Conservation (phyloP, 1,140 invertebrate genomes). For the Scaptomyza pallida region DNA sequence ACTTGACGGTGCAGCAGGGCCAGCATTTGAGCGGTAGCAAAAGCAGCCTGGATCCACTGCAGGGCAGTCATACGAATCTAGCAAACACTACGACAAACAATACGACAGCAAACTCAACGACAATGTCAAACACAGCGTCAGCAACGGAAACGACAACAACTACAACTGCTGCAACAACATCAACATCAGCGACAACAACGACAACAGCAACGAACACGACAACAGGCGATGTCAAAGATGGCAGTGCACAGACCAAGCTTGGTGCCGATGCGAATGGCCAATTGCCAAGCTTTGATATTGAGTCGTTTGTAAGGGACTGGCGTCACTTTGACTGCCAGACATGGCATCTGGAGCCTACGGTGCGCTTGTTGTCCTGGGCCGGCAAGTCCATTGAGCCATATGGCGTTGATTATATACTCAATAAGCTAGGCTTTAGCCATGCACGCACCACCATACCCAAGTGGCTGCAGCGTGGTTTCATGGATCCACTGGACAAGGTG, state of each 20-base stretch:
- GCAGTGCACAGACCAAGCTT: slow-evolving; percentile 8
- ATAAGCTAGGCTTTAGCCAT: slow-evolving; percentile 98
- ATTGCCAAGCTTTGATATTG: slow-evolving; percentile 72
- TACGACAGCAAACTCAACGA: slow-evolving; percentile 18
- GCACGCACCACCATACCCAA: slow-evolving; percentile 99
- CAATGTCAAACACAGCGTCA: slow-evolving; percentile 18
- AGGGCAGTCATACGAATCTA: slow-evolving; percentile 69
- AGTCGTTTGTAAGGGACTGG: slow-evolving; percentile 87
- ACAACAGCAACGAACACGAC: slow-evolving; percentile 8
- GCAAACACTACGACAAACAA: slow-evolving; percentile 38
- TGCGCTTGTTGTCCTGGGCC: slow-evolving; percentile 96
- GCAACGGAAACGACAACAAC: slow-evolving; percentile 25
- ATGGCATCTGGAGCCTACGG: slow-evolving; percentile 99
- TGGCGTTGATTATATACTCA: slow-evolving; percentile 98
- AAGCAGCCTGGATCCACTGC: slow-evolving; percentile 65
- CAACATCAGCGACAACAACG: slow-evolving; percentile 24
- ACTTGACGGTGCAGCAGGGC: slow-evolving; percentile 66
- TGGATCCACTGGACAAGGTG: slow-evolving; percentile 97
- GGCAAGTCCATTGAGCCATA: slow-evolving; percentile 98
- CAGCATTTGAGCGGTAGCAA: slow-evolving; percentile 70
- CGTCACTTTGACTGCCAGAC: slow-evolving; percentile 97
- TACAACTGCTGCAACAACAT: slow-evolving; percentile 9
- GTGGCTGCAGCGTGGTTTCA: slow-evolving; percentile 98
- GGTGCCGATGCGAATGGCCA: slow-evolving; percentile 8
- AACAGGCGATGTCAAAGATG: slow-evolving; percentile 48